Base-by-base conservation (phyloP, 2,113 vertebrate species). In the Felis chaus region DNA sequence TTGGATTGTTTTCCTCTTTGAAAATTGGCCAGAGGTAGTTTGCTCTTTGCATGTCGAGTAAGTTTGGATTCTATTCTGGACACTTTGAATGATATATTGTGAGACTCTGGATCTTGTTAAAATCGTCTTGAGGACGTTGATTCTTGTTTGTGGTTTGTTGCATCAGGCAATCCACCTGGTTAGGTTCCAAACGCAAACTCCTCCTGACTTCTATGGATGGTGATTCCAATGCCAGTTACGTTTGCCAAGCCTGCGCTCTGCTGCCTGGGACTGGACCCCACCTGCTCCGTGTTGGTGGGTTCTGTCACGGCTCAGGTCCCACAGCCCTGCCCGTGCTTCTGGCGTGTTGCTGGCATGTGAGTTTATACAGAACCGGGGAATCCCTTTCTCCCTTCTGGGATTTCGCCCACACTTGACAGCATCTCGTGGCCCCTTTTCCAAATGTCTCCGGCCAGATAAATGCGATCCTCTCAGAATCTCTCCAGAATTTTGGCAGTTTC, bases 261-360 rank as follows among this genome's bases (percentile, higher is more conserved):
- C 69, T n/a, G 2, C 21, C 5, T 50, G 5, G 25, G 6, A 12
- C 14, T 1, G 1, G 48, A 33, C 83, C 33, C 12, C 85, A 16
- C 14, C 0, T 1, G 53, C 5, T 11, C 8, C 48, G 2, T 3
- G 0, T 65, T 2, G 33, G 8, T 36, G 48, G 7, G 2, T 15
- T 25, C 5, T 9, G 14, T 23, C n/a, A 4, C 1, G 0, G 57
- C 31, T 57, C 87, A 6, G 15, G 25, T 12, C 61, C 36, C 5
- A 4, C 7, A 7, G 13, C 19, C 33, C 27, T 16, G 10, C 13
- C 53, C 39, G 0, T 2, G 29, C 36, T 23, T 45, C 45, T 3
- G 6, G 23, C 7, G 1, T 12, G 3, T 23, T 23, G 4, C n/a
- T 3, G 1, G 7, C 36, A 10, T 16, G 6, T 18, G 23, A 1